phyloP scores from a whole-genome alignment of 2,113 vertebrate genomes.

The Aptenodytes patagonicus region DNA sequence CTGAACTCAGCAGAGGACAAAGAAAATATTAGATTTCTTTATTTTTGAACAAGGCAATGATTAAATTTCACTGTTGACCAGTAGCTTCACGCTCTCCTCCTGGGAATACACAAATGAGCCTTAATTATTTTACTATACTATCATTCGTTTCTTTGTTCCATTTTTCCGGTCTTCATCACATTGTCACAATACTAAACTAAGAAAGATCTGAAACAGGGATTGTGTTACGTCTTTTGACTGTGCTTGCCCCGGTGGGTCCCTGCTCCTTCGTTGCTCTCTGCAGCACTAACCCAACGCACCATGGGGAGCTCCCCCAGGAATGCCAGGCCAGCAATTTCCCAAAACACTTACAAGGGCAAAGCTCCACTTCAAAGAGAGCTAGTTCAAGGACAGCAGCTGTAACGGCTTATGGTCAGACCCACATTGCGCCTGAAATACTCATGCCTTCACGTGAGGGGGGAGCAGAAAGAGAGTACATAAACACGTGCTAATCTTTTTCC shows the following conservation, averaged over 20 bases:
- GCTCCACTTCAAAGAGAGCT: background rate
- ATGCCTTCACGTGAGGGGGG: accelerated
- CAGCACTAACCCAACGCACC: background rate
- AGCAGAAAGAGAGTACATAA: background rate
- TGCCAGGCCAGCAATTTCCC: background rate
- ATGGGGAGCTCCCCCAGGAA: accelerated
- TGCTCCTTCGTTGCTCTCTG: background rate
- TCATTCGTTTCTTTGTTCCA: background rate
- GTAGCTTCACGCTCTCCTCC: background rate
- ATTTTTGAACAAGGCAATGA: background rate
- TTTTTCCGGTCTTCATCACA: background rate
- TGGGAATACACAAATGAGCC: background rate
- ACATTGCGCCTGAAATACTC: background rate
- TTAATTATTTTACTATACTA: background rate
- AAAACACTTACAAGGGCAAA: background rate
- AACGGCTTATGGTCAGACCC: background rate
- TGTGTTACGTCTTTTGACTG: background rate
- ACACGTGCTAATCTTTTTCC: background rate
- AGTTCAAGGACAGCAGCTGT: background rate
- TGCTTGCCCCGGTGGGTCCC: background rate
- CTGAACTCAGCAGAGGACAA: background rate
- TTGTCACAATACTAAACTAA: background rate
- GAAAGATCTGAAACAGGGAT: background rate
- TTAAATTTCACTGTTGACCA: background rate
- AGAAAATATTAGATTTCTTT: background rate